Evolutionary conservation across 2,113 vertebrate species (phyloP).

Genomic region (Isurus oxyrinchus): DNA sequence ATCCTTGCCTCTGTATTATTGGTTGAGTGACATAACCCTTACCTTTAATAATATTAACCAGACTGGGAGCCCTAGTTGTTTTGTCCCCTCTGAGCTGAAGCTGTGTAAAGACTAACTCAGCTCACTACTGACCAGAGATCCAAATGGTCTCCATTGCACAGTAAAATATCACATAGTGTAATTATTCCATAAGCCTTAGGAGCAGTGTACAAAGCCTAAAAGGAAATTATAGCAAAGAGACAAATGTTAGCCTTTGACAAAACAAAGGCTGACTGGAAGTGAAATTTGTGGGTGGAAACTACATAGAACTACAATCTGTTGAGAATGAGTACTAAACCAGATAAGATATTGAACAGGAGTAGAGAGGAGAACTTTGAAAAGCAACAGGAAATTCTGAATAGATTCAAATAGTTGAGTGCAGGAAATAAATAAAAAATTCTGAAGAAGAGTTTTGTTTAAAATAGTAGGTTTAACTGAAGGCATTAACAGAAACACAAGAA

Average conservation of each 20-base stretch:
- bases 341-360: slow-evolving; percentile 12
- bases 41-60: neutral
- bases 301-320: neutral
- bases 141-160: neutral
- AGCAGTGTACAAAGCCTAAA: neutral
- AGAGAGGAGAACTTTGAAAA: neutral
- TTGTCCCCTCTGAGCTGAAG: neutral
- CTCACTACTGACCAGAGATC: neutral
- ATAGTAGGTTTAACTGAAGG: neutral
- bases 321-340: neutral
- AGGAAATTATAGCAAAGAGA: neutral
- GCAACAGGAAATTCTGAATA: neutral
- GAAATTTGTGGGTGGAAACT: neutral
- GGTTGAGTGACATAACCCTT: too few relatives aligned
- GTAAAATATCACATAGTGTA: neutral
- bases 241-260: neutral
- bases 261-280: neutral
- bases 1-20: too few relatives aligned
- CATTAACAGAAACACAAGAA: neutral
- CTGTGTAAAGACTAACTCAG: neutral
- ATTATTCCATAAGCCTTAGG: neutral
- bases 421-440: neutral
- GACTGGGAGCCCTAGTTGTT: neutral
- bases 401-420: neutral
- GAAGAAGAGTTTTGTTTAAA: neutral